A percentile compares a stretch with the other conserved stretches of the same genome.
These are phyloP conservation scores for Antheraea assamensis DNA, from an alignment of 2,888 invertebrate genomes.

Conservation along the genomic window DNA sequence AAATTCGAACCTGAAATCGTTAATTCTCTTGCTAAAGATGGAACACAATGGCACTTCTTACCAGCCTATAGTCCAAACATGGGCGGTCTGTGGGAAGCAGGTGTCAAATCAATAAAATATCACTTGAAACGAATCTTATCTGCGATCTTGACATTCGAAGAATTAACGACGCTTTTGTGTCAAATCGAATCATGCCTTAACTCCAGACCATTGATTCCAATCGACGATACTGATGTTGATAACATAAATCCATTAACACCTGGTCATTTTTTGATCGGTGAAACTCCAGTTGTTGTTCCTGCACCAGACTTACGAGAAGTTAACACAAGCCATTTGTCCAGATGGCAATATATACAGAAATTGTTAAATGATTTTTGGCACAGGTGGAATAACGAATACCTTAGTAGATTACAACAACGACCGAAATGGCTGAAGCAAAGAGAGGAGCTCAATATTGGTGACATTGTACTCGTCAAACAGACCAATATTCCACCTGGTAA, in stretches of 20 bases:
- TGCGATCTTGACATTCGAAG: constrained; percentile 1
- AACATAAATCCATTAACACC: not conserved
- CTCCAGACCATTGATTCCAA: not conserved
- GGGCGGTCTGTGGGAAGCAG: too few species aligned
- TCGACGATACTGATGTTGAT: constrained; percentile 2
- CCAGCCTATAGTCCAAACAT: constrained; percentile 6
- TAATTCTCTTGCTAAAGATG: not conserved
- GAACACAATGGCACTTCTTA: constrained; percentile 6
- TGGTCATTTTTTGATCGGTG: constrained; percentile 3
- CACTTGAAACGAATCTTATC: constrained; percentile 1
- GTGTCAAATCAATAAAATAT: too few species aligned
- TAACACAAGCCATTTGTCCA: not conserved
- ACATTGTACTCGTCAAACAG: too few species aligned
- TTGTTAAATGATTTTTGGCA: too few species aligned
- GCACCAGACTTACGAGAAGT: not conserved
- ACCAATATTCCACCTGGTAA: too few species aligned
- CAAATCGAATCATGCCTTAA: constrained; percentile 13
- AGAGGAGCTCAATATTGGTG: too few species aligned
- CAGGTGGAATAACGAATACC: too few species aligned
- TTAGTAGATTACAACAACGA: too few species aligned
- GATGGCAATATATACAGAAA: too few species aligned
- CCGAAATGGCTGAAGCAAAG: too few species aligned
- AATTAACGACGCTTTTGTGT: constrained; percentile 2
- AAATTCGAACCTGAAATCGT: not conserved
- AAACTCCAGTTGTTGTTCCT: not conserved